Percentiles rank a stretch among this genome's conserved stretches.
Evolutionary conservation across 2,113 vertebrate species (phyloP).

Genomic region (Cervus canadensis): DNA sequence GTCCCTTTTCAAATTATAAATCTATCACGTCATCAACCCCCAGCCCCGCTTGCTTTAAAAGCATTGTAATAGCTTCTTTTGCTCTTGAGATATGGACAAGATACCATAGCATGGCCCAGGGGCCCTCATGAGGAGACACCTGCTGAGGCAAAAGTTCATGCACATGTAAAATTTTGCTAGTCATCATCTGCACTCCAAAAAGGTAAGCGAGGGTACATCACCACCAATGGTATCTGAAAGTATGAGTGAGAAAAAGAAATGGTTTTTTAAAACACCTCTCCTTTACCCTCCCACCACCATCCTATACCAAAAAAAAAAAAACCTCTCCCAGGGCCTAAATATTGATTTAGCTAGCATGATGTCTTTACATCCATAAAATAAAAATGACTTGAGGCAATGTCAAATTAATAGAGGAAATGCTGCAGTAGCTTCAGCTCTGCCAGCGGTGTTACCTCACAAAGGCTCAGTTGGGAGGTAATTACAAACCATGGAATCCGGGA

Average conservation of each 20-base stretch:
- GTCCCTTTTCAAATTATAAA: not conserved
- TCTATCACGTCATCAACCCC: not conserved
- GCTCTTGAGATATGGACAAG: not conserved
- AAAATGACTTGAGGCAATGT: constrained; percentile 46
- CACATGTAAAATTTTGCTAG: not conserved
- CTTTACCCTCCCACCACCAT: not conserved
- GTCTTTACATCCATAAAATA: constrained; percentile 61
- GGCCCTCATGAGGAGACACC: not conserved
- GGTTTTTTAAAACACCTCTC: not conserved
- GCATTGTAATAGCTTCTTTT: not conserved
- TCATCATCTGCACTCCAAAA: not conserved
- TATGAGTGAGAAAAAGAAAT: not conserved
- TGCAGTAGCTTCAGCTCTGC: not conserved
- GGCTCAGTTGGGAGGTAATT: constrained; percentile 64
- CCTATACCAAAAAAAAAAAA: not conserved
- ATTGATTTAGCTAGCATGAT: constrained; percentile 41
- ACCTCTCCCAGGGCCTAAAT: not conserved
- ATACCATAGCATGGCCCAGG: not conserved
- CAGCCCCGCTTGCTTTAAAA: not conserved
- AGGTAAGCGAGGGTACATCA: not conserved
- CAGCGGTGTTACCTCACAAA: constrained; percentile 41
- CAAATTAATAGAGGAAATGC: constrained; percentile 58
- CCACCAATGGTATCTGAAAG: not conserved
- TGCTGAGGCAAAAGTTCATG: not conserved
- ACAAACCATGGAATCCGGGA: constrained; percentile 15